Evolutionary conservation across 2,113 vertebrate species (phyloP), one percentile per base, ranked within the genome.

Genomic region (Melanerpes aurifrons): DNA sequence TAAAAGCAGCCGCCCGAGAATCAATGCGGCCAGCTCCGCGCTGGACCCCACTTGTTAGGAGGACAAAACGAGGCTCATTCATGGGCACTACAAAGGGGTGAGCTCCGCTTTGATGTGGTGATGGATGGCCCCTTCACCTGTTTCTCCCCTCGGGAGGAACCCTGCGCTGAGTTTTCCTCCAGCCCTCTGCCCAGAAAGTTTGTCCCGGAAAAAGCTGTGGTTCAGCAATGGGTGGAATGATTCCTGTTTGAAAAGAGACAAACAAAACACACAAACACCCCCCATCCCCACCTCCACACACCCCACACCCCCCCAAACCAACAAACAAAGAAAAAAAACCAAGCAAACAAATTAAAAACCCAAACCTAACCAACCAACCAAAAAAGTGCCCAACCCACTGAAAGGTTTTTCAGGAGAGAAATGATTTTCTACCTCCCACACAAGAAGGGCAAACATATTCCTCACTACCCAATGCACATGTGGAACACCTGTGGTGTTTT

Each of bases 91-190:
- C 91, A 90, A 86, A 95, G 91, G 1, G 40, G 61, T 0, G 5
- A 71, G 81, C 82, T 73, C 61, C 82, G 68, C 77, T 97, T 89
- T 96, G 90, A 93, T 83, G 78, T 79, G 78, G 8, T 63, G 90
- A 5, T 72, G 57, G 47, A 86, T 72, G 92, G 67, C 53, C 64
- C 74, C 59, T 83, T 91, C 78, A 90, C 91, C 88, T 90, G 88
- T 32, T 92, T 66, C 68, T 78, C 47, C 66, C 86, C 74, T 73
- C 48, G 21, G n/a, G 35, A 89, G 21, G 72, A 92, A 18, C 14
- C 13, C 26, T 6, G 7, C 0, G 0, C n/a, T 50, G 24, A 17
- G 1, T 77, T 94, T 94, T 66, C 45, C 29, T 40, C 70, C 7
- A 4, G 8, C 15, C 5, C 58, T 43, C 64, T 29, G 61, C 32